Percentiles rank a stretch among this genome's conserved stretches.
phyloP scores from a whole-genome alignment of 2,888 invertebrate species.

The Choristoneura rosaceana region DNA sequence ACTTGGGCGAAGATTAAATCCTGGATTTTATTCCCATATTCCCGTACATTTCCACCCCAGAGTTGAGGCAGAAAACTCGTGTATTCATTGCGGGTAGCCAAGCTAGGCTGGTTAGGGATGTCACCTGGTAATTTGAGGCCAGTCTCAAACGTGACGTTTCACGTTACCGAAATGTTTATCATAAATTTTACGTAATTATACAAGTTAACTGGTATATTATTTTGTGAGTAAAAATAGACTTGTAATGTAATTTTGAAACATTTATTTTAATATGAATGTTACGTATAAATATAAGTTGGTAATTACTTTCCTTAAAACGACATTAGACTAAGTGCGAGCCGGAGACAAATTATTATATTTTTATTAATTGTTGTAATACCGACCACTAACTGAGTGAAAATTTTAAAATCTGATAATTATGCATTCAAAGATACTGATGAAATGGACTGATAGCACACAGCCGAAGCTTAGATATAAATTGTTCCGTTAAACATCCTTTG shows the following conservation, averaged over 20 bases:
- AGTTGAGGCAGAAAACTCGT: conserved; percentile 77
- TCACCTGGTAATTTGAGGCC: conserved; percentile 43
- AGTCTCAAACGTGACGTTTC: not conserved
- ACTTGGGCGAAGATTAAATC: conserved; percentile 82
- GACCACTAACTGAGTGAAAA: no score
- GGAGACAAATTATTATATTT: no score
- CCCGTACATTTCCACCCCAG: conserved; percentile 76
- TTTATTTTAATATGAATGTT: not conserved
- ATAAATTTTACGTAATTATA: not conserved
- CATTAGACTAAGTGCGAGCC: no score
- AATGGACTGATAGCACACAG: no score
- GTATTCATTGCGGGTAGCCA: conserved; percentile 82
- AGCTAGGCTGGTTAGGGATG: conserved; percentile 67
- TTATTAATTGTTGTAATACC: no score
- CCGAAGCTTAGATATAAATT: no score
- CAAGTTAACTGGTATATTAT: not conserved
- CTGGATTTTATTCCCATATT: conserved; percentile 82
- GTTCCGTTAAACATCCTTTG: no score
- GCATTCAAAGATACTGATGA: no score
- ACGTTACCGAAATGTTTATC: not conserved
- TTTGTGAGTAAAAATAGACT: not conserved
- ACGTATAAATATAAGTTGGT: not conserved
- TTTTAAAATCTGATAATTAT: no score
- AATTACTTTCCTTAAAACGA: no score
- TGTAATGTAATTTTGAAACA: no score